Conservation (phyloP, 2,888 invertebrate genomes). For the Spicauda simplicius region DNA sequence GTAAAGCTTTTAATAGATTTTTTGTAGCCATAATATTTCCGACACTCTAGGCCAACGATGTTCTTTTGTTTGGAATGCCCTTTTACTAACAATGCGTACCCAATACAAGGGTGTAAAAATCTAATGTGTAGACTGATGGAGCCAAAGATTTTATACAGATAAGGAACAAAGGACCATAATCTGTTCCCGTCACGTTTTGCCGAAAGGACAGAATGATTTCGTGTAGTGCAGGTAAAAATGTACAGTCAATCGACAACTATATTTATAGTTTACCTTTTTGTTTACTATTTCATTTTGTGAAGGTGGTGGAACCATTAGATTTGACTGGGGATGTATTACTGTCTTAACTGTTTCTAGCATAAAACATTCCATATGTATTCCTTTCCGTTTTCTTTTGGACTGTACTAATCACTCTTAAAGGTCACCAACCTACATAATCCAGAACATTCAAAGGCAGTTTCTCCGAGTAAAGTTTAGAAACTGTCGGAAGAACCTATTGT, state of each 20-base stretch:
- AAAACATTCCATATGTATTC: too few relatives aligned
- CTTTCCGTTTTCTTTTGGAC: too few relatives aligned
- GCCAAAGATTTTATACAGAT: slow-evolving; percentile 54
- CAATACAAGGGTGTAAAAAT: slow-evolving; percentile 49
- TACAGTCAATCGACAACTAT: not conserved
- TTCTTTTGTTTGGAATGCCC: slow-evolving; percentile 27
- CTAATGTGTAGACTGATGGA: slow-evolving; percentile 47
- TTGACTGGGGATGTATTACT: too few relatives aligned
- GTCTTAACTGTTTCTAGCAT: too few relatives aligned
- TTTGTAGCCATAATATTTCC: slow-evolving; percentile 7
- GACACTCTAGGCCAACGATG: slow-evolving; percentile 5
- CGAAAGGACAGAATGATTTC: slow-evolving; percentile 46
- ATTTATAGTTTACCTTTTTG: slow-evolving; percentile 7
- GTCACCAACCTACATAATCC: too few relatives aligned
- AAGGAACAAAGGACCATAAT: slow-evolving; percentile 68
- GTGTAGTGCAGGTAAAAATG: slow-evolving; percentile 44
- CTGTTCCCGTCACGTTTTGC: slow-evolving; percentile 68
- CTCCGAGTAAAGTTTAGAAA: not conserved
- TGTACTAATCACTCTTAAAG: too few relatives aligned
- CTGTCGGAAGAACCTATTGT: not conserved
- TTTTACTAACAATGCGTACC: slow-evolving; percentile 31
- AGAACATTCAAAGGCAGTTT: not conserved
- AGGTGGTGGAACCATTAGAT: too few relatives aligned
- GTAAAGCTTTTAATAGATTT: slow-evolving; percentile 6
- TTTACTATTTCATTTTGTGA: not conserved